Percentiles rank a stretch among this genome's conserved stretches.
Conservation (phyloP, 2,797 vertebrate species). For the Xenopus petersii region DNA sequence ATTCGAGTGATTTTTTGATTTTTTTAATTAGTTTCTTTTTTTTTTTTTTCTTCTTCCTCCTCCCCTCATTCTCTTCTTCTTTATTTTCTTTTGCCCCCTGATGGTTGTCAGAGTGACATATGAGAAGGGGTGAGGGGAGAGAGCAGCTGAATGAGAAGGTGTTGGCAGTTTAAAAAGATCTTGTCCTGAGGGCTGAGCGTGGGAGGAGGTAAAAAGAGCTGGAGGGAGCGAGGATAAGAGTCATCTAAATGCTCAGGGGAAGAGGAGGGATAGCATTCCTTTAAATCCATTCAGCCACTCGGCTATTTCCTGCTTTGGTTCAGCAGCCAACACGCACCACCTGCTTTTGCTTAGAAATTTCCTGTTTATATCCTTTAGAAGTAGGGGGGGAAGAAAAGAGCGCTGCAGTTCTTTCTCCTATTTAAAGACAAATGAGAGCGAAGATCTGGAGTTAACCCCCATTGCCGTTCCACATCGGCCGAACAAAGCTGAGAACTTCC, state of each 20-base stretch:
- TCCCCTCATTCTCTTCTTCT: background rate
- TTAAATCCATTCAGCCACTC: slow-evolving; percentile 59
- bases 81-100: slow-evolving; percentile 12
- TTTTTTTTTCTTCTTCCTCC: background rate
- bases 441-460: background rate
- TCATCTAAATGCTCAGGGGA: slow-evolving; percentile 43
- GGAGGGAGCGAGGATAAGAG: slow-evolving; percentile 24
- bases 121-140: background rate
- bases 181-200: slow-evolving; percentile 32
- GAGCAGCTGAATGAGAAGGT: slow-evolving; percentile 46
- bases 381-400: background rate
- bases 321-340: slow-evolving; percentile 57
- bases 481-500: too few species aligned
- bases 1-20: slow-evolving; percentile 1
- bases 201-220: slow-evolving; percentile 3
- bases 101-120: slow-evolving; percentile 11
- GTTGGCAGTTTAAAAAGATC: slow-evolving; percentile 40
- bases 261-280: slow-evolving; percentile 54
- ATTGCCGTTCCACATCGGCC: background rate
- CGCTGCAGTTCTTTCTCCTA: slow-evolving; percentile 1
- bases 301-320: slow-evolving; percentile 69
- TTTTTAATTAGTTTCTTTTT: background rate
- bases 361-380: slow-evolving; percentile 58
- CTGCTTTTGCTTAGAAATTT: slow-evolving; percentile 72
- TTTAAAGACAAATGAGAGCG: too few species aligned